Evolutionary conservation across 2,888 invertebrate genomes (phyloP), one percentile per base, ranked within the genome.

Genomic region (Gibbula magus): DNA sequence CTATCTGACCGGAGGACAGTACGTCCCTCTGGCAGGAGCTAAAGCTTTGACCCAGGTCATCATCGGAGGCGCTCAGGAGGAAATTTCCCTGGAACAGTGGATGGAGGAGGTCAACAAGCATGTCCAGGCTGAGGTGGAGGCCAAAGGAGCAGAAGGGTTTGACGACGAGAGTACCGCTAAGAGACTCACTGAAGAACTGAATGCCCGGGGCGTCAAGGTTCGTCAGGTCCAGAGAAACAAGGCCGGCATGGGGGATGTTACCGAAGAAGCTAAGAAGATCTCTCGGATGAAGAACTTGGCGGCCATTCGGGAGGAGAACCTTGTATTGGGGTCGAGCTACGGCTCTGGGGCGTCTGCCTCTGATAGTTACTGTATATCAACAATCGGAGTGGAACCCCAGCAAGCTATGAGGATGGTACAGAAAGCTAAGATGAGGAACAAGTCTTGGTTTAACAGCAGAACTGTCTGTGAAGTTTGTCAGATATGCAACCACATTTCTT

Each of bases 1-100:
- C 0, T 88, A 86, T 78, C 82, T 88, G 5, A 91, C 91, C 4
- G 91, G 91, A 0, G 91, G 91, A 7, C 91, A 90, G 79, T 91
- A 91, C 81, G 88, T 91, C 7, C 91, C 91, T 2, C 80, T 91
- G 20, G 77, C 83, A 0, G 87, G 86, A 54, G 89, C 91, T 0
- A 80, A 88, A 54, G 75, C 88, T 3, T 83, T 91, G 3, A 84
- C 88, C 0, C 82, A 90, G 75, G 88, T 91, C 0, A 91, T 91
- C 32, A 86, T 91, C 10, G 91, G 90, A 7, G 89, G 91, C 0
- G 91, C 89, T 0, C 87, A 88, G 66, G 91, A 91, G 80, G 91
- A 91, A 79, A 86, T 91, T 54, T 89, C 90, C 1, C 86, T 91
- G 18, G 88, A 91, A 75, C 84, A 86, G 54, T 85, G 89, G 77